Percentiles rank a stretch among this genome's conserved stretches.
These are phyloP conservation scores for Nixonia krombeini DNA, from an alignment of 1,140 invertebrate genomes.

Conservation along the genomic window DNA sequence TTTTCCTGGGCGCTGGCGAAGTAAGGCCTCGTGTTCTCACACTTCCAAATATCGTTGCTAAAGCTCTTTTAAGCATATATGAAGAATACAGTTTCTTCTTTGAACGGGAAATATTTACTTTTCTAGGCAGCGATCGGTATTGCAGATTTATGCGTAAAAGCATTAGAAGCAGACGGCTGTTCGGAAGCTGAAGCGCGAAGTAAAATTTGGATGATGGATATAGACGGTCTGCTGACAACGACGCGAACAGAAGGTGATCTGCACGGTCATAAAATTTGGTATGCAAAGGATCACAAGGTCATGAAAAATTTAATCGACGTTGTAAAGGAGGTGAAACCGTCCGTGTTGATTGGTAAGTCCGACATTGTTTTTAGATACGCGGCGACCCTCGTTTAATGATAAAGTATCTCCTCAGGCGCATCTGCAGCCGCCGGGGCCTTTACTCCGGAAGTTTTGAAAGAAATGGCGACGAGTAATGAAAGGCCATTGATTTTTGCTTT, in stretches of 20 bases:
- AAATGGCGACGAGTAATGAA: constrained; percentile 90
- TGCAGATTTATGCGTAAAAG: constrained; percentile 87
- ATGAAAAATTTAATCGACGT: constrained; percentile 84
- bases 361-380: constrained; percentile 5
- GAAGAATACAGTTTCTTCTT: no score
- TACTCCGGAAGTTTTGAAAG: constrained; percentile 85
- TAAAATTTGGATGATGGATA: constrained; percentile 92
- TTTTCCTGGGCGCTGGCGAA: constrained; percentile 95
- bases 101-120: neutral
- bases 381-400: constrained; percentile 16
- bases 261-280: constrained; percentile 83
- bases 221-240: constrained; percentile 85
- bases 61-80: constrained; percentile 6
- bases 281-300: constrained; percentile 86
- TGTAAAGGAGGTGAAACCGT: constrained; percentile 87
- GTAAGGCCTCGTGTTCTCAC: no score
- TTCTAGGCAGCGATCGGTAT: constrained; percentile 89
- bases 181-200: constrained; percentile 81
- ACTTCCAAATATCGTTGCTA: no score
- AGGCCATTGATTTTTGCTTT: constrained; percentile 94
- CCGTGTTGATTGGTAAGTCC: constrained; percentile 84
- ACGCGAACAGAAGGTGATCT: constrained; percentile 81
- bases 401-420: constrained; percentile 77
- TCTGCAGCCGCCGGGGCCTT: constrained; percentile 92
- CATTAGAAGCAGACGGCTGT: constrained; percentile 88